phyloP scores from a whole-genome alignment of 2,113 vertebrate genomes.

The Trogon melanurus region DNA sequence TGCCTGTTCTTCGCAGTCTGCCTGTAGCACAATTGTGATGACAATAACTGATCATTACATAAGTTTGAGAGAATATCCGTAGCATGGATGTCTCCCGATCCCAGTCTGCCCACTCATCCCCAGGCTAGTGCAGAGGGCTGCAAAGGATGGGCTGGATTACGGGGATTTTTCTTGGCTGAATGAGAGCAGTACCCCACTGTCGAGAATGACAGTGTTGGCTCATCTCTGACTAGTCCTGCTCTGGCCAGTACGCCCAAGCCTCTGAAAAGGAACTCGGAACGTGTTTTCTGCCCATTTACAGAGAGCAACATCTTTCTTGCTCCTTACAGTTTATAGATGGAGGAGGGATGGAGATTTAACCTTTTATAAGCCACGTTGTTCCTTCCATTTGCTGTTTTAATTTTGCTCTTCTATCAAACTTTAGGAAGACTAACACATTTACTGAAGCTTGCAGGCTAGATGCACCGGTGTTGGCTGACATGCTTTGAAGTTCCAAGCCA shows the following conservation, averaged over 20 bases:
- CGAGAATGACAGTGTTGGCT: background rate
- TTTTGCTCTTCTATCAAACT: background rate
- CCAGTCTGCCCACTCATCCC: background rate
- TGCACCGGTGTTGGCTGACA: background rate
- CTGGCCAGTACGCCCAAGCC: background rate
- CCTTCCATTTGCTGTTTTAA: background rate
- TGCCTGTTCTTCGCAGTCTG: background rate
- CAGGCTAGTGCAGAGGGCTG: background rate
- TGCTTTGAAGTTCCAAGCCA: slow-evolving; percentile 27
- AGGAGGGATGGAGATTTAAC: background rate
- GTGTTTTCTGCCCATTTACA: background rate
- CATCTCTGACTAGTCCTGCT: background rate
- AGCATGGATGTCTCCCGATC: background rate
- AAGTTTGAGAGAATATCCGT: no score
- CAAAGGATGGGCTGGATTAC: background rate
- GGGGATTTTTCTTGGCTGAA: background rate
- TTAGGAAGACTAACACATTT: background rate
- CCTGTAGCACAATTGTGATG: background rate
- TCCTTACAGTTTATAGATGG: background rate
- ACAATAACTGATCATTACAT: background rate
- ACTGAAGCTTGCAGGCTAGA: background rate
- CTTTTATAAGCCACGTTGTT: background rate
- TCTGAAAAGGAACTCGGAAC: background rate
- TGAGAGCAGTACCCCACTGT: background rate
- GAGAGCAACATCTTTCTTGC: background rate